These are phyloP conservation scores for Eidolon dupreanum DNA, from an alignment of 2,797 vertebrate species.

Conservation along the genomic window DNA sequence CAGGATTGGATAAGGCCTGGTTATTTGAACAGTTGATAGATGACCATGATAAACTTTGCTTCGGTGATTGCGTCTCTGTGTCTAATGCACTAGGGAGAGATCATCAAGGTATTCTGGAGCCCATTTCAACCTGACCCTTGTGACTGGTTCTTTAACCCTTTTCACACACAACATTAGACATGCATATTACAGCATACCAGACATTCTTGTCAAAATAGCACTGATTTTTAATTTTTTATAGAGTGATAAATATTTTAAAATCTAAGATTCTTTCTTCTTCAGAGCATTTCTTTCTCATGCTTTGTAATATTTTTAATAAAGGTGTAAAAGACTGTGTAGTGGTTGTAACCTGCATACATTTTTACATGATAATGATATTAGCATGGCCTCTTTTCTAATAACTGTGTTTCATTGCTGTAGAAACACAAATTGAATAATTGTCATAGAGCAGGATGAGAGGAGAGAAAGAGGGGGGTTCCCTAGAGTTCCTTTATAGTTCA, in stretches of 20 bases:
- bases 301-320: conserved; percentile 14
- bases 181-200: neutral
- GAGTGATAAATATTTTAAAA: conserved; percentile 62
- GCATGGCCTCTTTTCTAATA: neutral
- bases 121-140: conserved; percentile 32
- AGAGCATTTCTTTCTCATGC: conserved; percentile 19
- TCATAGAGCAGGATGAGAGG: neutral
- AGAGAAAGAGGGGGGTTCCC: accelerated
- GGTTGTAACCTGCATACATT: neutral
- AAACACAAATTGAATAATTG: neutral
- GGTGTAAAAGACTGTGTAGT: neutral
- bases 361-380: neutral
- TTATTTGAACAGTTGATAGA: conserved; percentile 73
- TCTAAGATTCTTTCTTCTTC: neutral
- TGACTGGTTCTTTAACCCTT: conserved; percentile 66
- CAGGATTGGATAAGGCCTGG: conserved; percentile 15
- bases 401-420: neutral
- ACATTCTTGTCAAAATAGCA: conserved; percentile 61
- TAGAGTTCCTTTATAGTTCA: neutral
- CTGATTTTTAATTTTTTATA: conserved; percentile 66
- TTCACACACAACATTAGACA: neutral
- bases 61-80: conserved; percentile 49
- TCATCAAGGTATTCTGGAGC: neutral
- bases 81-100: conserved; percentile 44
- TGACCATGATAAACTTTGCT: conserved; percentile 72